phyloP scores from a whole-genome alignment of 2,113 vertebrate genomes.

The Varanus salvator region DNA sequence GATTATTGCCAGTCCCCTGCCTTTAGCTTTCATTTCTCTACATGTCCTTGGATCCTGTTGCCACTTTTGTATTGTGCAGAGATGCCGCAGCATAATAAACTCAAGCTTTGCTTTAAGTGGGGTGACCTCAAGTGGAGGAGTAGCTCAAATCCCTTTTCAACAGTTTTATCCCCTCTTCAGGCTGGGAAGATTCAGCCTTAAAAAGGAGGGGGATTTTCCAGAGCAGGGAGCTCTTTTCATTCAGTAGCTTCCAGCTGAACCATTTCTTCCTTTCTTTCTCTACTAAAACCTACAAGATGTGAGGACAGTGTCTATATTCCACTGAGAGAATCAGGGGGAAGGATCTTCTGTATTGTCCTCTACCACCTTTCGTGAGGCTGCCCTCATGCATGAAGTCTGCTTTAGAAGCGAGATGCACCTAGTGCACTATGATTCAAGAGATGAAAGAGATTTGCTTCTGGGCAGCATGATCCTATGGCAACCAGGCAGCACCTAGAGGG shows the following conservation, averaged over 20 bases:
- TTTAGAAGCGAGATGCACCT: not conserved
- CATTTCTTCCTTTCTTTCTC: not conserved
- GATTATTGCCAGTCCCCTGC: slow-evolving; percentile 29
- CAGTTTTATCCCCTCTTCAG: slow-evolving; percentile 54
- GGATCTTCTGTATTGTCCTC: not conserved
- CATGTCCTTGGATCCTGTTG: slow-evolving; percentile 45
- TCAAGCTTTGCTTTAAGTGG: slow-evolving; percentile 54
- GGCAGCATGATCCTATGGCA: too few relatives aligned
- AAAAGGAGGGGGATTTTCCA: slow-evolving; percentile 43
- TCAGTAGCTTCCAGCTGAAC: not conserved
- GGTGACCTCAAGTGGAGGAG: slow-evolving; percentile 55
- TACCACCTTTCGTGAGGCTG: not conserved
- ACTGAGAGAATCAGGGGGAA: not conserved
- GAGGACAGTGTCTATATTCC: not conserved
- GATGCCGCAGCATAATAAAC: slow-evolving; percentile 58
- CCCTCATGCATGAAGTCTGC: not conserved
- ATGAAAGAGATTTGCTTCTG: not conserved
- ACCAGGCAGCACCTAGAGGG: too few relatives aligned
- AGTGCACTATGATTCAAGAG: not conserved
- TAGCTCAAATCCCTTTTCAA: slow-evolving; percentile 55
- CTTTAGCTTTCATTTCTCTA: slow-evolving; percentile 42
- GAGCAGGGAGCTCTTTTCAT: slow-evolving; percentile 11
- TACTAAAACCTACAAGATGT: not conserved
- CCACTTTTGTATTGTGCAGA: slow-evolving; percentile 47
- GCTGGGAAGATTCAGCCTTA: not conserved